Base-by-base conservation (phyloP, 2,113 vertebrate species). In the Tupaia tana region DNA sequence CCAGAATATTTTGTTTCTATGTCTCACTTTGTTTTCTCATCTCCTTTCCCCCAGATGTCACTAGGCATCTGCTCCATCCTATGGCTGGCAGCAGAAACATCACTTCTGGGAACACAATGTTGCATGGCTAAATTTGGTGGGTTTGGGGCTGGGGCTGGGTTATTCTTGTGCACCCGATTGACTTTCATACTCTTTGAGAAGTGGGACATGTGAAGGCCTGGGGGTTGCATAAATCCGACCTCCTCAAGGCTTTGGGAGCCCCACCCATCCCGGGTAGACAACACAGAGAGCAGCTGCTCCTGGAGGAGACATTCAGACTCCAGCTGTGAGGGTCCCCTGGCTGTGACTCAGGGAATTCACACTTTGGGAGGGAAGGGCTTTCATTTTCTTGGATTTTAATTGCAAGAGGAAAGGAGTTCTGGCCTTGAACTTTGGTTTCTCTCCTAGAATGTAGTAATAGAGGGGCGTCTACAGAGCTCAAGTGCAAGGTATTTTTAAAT, bases 101-200 rank as follows among this genome's bases (percentile, higher is more conserved):
- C 59, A 66, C 11, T 85, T 92, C 87, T 31, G 58, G 94, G 96
- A 82, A 92, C 84, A 79, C 13, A 52, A 0, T 15, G 63, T 15
- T 74, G n/a, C 31, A n/a, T 34, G 79, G 74, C 93, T 97, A 94
- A 90, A 84, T 95, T 90, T 96, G 95, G 91, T 54, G 83, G 61
- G 31, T 63, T 56, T 31, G 54, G 54, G 78, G 61, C 71, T 77
- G 66, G n/a, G 66, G 31, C 92, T 71, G 27, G 10, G 70, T 14
- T 97, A 96, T 89, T 97, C 94, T 89, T 25, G 34, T 63, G 71
- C 24, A 73, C 84, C 56, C 78, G 88, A 18, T 31, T 87, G 94
- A 61, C 59, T 88, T 94, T 74, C 56, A 70, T 10, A 85, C 20
- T 85, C 77, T 91, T 81, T 64, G 89, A 43, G 79, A 94, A 97